A percentile compares a stretch with the other conserved stretches of the same genome.
Conservation (phyloP, 2,888 invertebrate species). For the Cephus runcator region DNA sequence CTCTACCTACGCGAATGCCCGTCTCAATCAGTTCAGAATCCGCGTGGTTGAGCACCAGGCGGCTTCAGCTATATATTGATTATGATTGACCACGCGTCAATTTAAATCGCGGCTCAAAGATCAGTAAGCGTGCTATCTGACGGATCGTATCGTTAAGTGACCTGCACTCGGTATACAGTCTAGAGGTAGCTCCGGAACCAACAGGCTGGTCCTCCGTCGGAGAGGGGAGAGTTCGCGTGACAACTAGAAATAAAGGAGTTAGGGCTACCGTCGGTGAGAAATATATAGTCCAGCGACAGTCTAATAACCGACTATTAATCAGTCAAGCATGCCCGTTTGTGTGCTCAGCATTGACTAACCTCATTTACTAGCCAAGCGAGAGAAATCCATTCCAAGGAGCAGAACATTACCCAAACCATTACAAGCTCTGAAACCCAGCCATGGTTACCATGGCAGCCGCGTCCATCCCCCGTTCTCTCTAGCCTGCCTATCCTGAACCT, state of each 20-base stretch:
- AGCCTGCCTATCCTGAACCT: constrained; percentile 4
- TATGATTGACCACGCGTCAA: neutral
- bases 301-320: constrained; percentile 29
- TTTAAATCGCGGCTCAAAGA: neutral
- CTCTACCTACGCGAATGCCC: neutral
- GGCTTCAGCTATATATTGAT: neutral
- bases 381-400: constrained; percentile 56
- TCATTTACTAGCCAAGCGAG: constrained; percentile 52
- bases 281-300: constrained; percentile 7
- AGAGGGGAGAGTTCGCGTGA: neutral
- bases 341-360: constrained; percentile 52
- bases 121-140: neutral
- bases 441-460: constrained; percentile 59
- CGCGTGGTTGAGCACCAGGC: no score
- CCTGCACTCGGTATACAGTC: neutral
- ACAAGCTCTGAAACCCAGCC: constrained; percentile 55
- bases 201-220: neutral
- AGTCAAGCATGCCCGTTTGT: constrained; percentile 19
- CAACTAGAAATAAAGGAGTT: neutral
- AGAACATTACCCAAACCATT: constrained; percentile 54
- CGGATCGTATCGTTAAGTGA: neutral
- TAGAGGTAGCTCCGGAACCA: neutral
- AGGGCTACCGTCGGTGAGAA: neutral
- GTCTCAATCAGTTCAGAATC: no score
- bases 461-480: constrained; percentile 50